Evolutionary conservation across 2,113 vertebrate genomes (phyloP).

Genomic region (Leptodactylus fuscus): DNA sequence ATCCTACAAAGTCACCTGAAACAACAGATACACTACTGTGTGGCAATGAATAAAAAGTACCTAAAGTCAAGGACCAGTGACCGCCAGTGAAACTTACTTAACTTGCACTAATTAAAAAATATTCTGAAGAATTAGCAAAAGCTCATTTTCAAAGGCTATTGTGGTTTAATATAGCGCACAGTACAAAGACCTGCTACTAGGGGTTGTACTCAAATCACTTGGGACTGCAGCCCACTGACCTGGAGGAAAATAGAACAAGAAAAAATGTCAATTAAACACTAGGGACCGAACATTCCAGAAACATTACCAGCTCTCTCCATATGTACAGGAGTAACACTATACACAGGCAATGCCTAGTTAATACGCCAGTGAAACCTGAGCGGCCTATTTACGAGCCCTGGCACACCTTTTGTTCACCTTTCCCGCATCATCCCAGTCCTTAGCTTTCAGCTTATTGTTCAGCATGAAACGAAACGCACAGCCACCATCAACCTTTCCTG

Average conservation of each 20-base stretch:
- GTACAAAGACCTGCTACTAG: slow-evolving; percentile 25
- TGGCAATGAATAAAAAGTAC: background rate
- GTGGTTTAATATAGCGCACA: slow-evolving; percentile 4
- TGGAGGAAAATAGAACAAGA: slow-evolving; percentile 28
- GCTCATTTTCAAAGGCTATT: slow-evolving; percentile 36
- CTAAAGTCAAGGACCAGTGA: background rate
- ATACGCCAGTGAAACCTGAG: slow-evolving; percentile 64
- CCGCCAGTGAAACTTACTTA: slow-evolving; percentile 4
- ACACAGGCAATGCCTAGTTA: slow-evolving; percentile 55
- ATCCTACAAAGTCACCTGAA: too few species aligned
- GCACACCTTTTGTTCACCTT: slow-evolving; percentile 58
- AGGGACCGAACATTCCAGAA: background rate
- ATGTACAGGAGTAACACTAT: slow-evolving; percentile 61
- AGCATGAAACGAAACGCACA: slow-evolving; percentile 59
- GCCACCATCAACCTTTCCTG: slow-evolving; percentile 38
- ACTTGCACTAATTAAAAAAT: slow-evolving; percentile 23
- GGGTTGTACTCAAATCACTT: background rate
- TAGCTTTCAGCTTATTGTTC: slow-evolving; percentile 47
- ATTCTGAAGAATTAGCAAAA: slow-evolving; percentile 33
- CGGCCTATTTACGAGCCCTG: slow-evolving; percentile 42
- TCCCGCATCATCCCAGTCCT: slow-evolving; percentile 39
- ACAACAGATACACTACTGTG: too few species aligned
- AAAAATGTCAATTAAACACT: slow-evolving; percentile 23
- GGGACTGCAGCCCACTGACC: slow-evolving; percentile 44
- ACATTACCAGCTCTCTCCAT: slow-evolving; percentile 57